Evolutionary conservation across 2,797 vertebrate species (phyloP).

Genomic region (Smutsia gigantea): DNA sequence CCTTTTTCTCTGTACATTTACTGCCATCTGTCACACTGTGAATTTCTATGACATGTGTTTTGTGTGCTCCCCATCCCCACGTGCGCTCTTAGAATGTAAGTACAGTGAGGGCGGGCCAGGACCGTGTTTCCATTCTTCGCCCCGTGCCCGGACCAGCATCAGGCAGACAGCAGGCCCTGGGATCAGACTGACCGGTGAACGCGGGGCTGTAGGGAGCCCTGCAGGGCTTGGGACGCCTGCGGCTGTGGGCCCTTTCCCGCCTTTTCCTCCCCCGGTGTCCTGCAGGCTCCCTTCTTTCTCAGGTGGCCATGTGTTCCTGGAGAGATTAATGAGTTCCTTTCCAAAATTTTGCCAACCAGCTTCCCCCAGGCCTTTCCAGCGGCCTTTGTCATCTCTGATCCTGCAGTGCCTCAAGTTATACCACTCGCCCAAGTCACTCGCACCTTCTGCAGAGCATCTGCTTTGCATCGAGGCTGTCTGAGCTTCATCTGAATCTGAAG

Average conservation of each 20-base stretch:
- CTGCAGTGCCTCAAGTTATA: background rate
- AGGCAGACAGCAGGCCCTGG: rapidly evolving
- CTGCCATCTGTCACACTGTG: background rate
- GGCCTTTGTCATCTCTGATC: too few relatives aligned
- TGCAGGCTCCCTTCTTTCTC: background rate
- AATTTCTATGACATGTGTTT: background rate
- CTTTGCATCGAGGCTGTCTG: background rate
- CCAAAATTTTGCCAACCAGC: background rate
- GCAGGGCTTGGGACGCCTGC: rapidly evolving
- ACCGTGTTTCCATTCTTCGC: rapidly evolving
- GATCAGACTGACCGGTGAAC: background rate
- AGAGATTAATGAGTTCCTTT: background rate
- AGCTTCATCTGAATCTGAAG: background rate
- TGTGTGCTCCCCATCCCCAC: background rate
- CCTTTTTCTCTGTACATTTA: background rate
- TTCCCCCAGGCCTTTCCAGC: background rate
- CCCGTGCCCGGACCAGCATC: rapidly evolving
- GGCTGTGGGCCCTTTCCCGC: rapidly evolving
- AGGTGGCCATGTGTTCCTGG: background rate
- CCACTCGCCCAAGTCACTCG: rapidly evolving
- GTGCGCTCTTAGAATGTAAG: background rate
- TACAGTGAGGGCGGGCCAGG: background rate
- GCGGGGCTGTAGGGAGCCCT: too few relatives aligned
- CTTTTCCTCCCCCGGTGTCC: rapidly evolving
- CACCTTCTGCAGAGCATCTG: background rate